Base-by-base conservation (phyloP, 2,113 vertebrate species). In the Phrynocephalus versicolor region DNA sequence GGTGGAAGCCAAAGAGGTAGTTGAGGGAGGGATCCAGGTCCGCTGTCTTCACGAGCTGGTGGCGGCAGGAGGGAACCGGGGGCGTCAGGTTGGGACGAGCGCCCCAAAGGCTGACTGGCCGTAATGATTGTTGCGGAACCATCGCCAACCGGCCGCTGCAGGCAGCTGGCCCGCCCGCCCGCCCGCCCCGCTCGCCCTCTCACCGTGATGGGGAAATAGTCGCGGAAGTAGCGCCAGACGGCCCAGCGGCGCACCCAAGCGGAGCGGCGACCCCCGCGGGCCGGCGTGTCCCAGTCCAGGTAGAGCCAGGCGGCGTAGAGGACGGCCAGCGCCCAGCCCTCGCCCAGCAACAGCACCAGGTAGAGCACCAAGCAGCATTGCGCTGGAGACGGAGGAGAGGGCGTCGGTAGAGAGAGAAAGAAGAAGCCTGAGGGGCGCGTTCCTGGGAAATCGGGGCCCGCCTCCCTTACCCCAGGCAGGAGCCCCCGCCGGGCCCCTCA, bases 1-100 rank as follows among this genome's bases (percentile, higher is more conserved):
- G 96, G 79, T 97, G 96, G 90, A 97, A 97, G 16, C 95, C 96
- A 30, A 97, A 96, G 10, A 97, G 92, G 79, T 97, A 97, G 88
- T 97, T 98, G 45, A 85, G 79, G 1, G 83, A 91, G 0, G 96
- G 94, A 71, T 96, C 95, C 89, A 96, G 60, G 41, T 96, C 93
- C 1, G 90, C 84, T 0, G 96, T 97, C 92, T 97, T 97, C 23
- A 97, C 81, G 82, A 98, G 90, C 97, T 97, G 91, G 10, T 13
- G 15, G 25, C n/a, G 0, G 1, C 7, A 7, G 21, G 3, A 2
- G 13, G 14, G 15, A 1, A 33, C 3, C 25, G 10, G 45, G 10
- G 45, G 45, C n/a, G n/a, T 51, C 45, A 51, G 45, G 45, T 51
- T 51, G 10, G 10, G 10, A 10, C 45, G 10, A 51, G 10, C 45